These are phyloP conservation scores for Bursaphelenchus mucronatus DNA, from an alignment of 1,140 invertebrate genomes.

Conservation along the genomic window DNA sequence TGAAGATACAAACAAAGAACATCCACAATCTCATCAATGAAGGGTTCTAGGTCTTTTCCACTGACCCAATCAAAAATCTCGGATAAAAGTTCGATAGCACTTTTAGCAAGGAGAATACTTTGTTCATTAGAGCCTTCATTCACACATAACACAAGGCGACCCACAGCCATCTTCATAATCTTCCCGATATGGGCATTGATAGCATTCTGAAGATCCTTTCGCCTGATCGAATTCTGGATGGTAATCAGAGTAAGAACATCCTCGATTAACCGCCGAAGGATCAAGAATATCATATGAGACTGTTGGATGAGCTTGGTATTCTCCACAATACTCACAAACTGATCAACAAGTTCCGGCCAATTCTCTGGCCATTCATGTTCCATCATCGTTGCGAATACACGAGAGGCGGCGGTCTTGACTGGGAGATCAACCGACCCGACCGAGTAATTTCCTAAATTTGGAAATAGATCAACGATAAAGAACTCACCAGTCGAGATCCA, in stretches of 20 bases:
- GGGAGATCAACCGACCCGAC: conserved; percentile 17
- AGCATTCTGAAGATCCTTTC: conserved; percentile 30
- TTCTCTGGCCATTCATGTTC: conserved; percentile 55
- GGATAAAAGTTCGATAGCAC: conserved; percentile 38
- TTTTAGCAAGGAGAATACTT: conserved; percentile 32
- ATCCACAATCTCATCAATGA: conserved; percentile 40
- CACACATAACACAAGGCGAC: conserved; percentile 26
- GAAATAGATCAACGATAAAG: conserved; percentile 16
- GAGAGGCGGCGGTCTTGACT: conserved; percentile 41
- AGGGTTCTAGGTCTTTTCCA: conserved; percentile 28
- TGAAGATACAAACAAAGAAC: conserved; percentile 45
- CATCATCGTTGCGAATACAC: conserved; percentile 41
- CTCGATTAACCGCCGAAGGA: conserved; percentile 38
- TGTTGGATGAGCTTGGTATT: conserved; percentile 26
- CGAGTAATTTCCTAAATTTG: conserved; percentile 24
- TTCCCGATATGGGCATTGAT: conserved; percentile 26
- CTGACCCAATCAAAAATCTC: conserved; percentile 48
- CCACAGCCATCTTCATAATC: conserved; percentile 34
- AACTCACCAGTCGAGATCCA: conserved; percentile 29
- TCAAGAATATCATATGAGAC: conserved; percentile 39
- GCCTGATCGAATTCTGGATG: conserved; percentile 24
- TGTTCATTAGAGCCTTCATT: conserved; percentile 26
- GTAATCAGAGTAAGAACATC: conserved; percentile 41
- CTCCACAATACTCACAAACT: conserved; percentile 31
- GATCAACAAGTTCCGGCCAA: conserved; percentile 40